Base-by-base conservation (phyloP, 1,140 invertebrate genomes). In the Drosophila neocordata region DNA sequence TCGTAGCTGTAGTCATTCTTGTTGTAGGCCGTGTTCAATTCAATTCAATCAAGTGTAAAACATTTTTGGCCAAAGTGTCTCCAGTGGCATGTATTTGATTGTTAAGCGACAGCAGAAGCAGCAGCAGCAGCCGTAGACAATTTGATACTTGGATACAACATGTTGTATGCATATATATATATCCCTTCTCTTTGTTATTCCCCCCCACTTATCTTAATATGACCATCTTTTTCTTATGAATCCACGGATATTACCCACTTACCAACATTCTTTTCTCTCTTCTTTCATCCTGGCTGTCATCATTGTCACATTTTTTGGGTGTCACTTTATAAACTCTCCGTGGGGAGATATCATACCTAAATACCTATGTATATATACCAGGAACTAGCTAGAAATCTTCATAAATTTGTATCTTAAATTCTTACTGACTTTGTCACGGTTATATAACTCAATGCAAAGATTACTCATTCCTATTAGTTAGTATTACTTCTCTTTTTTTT, bases 81-180 rank as follows among this genome's bases (percentile, higher is more conserved):
- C 77, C 77, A 82, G 82, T 87, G 82, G 82, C 82, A 69, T 85
- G 82, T 82, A 87, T 78, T 85, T 85, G 82, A 78, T 85, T 78
- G 69, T 77, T 77, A 61, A 44, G 38, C 58, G 35, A 55, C 31
- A 34, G n/a, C 57, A 34, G 31, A 9, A 20, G 31, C 37, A 20
- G 15, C 20, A 24, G 24, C n/a, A 55, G 27, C 52, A 24, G 18
- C 24, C 24, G 20, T 58, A 44, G 41, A 44, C 34, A 37, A 59
- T 34, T 35, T 20, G 37, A 37, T 59, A 38, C 53, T 31, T 31
- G 4, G 5, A 31, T 31, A 31, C 18, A 37, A 11, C 35, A 22
- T 57, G 44, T 66, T 66, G 56, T 53, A 38, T 13, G 15, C 67
- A 59, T 62, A 41, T 20, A 15, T 41, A 31, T 48, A n/a, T 22